A percentile compares a stretch with the other conserved stretches of the same genome.
Conservation (phyloP, 2,888 invertebrate species). For the Dorcus parallelipipedus region DNA sequence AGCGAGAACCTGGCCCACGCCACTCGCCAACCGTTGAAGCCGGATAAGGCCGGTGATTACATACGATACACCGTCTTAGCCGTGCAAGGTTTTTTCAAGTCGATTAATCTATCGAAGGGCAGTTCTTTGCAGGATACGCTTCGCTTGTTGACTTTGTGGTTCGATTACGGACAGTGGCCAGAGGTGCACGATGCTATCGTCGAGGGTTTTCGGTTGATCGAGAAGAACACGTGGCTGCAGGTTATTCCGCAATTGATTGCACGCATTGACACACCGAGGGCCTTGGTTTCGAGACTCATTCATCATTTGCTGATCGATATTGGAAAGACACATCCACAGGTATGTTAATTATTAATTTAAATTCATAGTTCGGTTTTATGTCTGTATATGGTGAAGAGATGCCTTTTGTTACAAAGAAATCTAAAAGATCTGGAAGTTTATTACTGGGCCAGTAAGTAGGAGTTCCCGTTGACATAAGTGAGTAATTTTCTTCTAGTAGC, state of each 20-base stretch:
- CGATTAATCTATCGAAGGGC: slow-evolving; percentile 87
- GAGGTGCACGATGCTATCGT: slow-evolving; percentile 92
- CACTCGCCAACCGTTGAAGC: slow-evolving; percentile 17
- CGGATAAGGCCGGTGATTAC: slow-evolving; percentile 46
- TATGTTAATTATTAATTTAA: slow-evolving; percentile 17
- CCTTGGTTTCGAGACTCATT: slow-evolving; percentile 84
- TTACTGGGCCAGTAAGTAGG: too few relatives aligned
- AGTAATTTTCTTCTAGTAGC: too few relatives aligned
- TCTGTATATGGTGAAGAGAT: too few relatives aligned
- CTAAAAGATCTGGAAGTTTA: too few relatives aligned
- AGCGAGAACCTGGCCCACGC: slow-evolving; percentile 37
- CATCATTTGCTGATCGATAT: slow-evolving; percentile 93
- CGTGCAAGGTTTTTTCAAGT: slow-evolving; percentile 89
- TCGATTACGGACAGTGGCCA: slow-evolving; percentile 93
- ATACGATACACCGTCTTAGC: slow-evolving; percentile 88
- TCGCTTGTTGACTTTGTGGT: slow-evolving; percentile 92
- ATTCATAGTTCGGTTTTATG: too few relatives aligned
- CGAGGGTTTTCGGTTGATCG: slow-evolving; percentile 88
- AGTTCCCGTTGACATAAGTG: too few relatives aligned
- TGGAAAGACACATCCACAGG: slow-evolving; percentile 88
- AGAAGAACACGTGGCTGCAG: slow-evolving; percentile 98
- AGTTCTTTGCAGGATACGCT: slow-evolving; percentile 96
- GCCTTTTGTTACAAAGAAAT: too few relatives aligned
- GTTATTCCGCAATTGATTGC: slow-evolving; percentile 99
- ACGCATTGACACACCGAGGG: slow-evolving; percentile 90